Base-by-base conservation (phyloP, 2,888 invertebrate species). In the Liodrosophila aerea region DNA sequence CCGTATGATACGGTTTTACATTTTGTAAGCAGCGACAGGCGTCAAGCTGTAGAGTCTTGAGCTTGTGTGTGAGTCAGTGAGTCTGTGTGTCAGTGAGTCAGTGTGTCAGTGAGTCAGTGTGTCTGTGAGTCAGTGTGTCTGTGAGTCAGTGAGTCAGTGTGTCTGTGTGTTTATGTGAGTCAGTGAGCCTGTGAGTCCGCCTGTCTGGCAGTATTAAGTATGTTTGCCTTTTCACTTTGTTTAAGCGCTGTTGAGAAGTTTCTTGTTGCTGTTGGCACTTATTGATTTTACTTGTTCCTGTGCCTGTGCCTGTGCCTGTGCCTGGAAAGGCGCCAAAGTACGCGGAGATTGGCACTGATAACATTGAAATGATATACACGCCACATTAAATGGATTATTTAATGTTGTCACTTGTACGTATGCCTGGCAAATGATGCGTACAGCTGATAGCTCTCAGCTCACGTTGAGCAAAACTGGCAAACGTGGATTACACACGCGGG, bases 381-480 rank as follows among this genome's bases (percentile, higher is more conserved):
- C 73, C 76, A 83, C 81, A 80, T 80, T 80, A 83, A 80, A 73
- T 80, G 83, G 81, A 83, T 80, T 83, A 83, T 83, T 76, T 83
- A 80, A 83, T 80, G 83, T 80, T 80, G 80, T 74, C 78, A 73
- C 80, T 76, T 61, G 62, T 76, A 63, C 66, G 81, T 80, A 76
- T 76, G 76, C 52, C 61, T 66, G 72, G 66, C 81, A 80, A 83
- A 83, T 80, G 78, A 83, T 83, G 78, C 76, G 78, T 74, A 59
- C 73, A 69, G 64, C 76, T 62, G 78, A 78, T 78, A 78, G 65
- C 70, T 40, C 47, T 11, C 31, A 12, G 4, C 34, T 39, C 12
- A 39, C n/a, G 7, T 15, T 5, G 18, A 18, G 37, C 13, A 12
- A 8, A 5, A 31, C 49, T 53, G 56, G 47, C 53, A 50, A 57